Evolutionary conservation across 2,797 vertebrate genomes (phyloP).

Genomic region (Clangula hyemalis): DNA sequence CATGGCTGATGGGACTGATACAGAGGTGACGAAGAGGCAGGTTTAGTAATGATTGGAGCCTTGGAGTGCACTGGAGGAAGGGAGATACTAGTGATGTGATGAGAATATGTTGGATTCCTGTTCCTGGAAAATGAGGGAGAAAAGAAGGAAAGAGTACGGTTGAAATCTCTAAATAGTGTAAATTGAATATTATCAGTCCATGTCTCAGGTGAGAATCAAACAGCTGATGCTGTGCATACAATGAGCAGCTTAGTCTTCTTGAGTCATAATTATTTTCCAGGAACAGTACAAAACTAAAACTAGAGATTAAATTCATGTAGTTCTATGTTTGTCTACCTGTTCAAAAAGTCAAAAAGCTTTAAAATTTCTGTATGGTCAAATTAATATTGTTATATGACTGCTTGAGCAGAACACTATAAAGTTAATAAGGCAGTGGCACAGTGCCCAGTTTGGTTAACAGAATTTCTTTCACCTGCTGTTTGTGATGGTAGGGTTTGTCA

Average conservation of each 20-base stretch:
- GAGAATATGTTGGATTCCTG: not conserved
- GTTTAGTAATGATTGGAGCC: not conserved
- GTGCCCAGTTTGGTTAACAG: not conserved
- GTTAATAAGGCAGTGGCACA: not conserved
- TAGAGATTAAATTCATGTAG: not conserved
- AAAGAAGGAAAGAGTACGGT: not conserved
- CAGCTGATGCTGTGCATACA: not conserved
- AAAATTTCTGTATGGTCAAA: not conserved
- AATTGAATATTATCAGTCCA: not conserved
- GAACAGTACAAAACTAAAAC: not conserved
- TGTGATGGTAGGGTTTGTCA: not conserved
- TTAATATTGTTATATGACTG: not conserved
- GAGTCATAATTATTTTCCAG: not conserved
- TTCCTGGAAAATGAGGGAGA: not conserved
- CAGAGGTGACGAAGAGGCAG: not conserved
- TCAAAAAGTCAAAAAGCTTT: not conserved
- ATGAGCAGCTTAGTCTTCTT: not conserved
- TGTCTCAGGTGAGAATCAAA: not conserved
- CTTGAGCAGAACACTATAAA: not conserved
- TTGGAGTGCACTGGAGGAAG: not conserved
- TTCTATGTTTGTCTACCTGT: not conserved
- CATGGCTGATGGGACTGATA: rapidly evolving
- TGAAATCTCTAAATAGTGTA: not conserved
- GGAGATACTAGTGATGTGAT: not conserved
- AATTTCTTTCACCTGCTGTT: not conserved